Base-by-base conservation (phyloP, 2,888 invertebrate genomes). In the Oscheius sp. region DNA sequence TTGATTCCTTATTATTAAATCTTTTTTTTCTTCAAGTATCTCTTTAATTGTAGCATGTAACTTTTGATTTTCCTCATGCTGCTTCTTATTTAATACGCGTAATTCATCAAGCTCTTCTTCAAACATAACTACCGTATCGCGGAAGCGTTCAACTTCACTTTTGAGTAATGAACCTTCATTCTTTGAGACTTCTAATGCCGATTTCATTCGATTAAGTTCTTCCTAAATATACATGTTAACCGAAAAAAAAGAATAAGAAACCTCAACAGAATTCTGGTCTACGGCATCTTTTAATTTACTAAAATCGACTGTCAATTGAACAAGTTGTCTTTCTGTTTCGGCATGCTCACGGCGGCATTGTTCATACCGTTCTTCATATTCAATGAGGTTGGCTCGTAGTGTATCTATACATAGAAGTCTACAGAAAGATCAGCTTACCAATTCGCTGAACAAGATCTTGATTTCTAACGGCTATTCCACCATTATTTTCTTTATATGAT, bases 291-390 rank as follows among this genome's bases (percentile, higher is more conserved):
- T 61, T 5, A 82, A 66, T n/a, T 70, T 57, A 30, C 72, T 77
- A 45, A 82, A 82, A 49, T 82, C 80, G 2, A 28, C 51, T 4
- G 67, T 67, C 24, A 83, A 59, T 47, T 62, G 68, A 50, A 78
- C 75, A 51, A 82, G 61, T 24, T 80, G 75, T 1, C n/a, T 51
- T 9, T 74, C 77, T 12, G 81, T 80, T 49, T 81, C 77, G 17
- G 64, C 33, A 44, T 82, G 77, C 28, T 82, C 83, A 6, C 71
- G 54, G 26, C 78, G 81, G 63, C 82, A 82, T 44, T 73, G 14
- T 56, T 83, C 83, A 49, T 82, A 82, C 36, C 79, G 66, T 67
- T 80, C 81, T 63, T 83, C 82, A 47, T 82, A 82, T 61, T 83
- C 82, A 8, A 81, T 78, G 24, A 83, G 67, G 45, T 75, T 78